Conservation (phyloP, 2,797 vertebrate genomes). For the Gouania willdenowi region DNA sequence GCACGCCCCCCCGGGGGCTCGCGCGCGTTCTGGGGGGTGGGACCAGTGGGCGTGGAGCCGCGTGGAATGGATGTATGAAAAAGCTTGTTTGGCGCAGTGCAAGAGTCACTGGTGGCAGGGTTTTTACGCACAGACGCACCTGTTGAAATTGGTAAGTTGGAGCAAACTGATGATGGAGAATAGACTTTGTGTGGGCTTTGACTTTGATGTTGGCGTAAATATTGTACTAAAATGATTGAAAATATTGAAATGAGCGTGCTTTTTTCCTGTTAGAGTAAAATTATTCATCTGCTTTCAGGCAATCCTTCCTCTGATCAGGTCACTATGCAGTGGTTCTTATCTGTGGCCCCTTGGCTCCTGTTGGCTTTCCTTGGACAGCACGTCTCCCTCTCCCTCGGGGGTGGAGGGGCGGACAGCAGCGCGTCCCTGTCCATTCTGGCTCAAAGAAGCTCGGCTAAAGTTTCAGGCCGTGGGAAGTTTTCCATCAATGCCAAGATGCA, state of each 20-base stretch:
- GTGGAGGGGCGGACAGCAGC: slow-evolving; percentile 17
- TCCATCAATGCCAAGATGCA: slow-evolving; percentile 56
- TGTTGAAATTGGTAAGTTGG: slow-evolving; percentile 23
- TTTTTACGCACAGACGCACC: slow-evolving; percentile 17
- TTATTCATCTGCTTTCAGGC: slow-evolving; percentile 6
- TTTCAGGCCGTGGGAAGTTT: slow-evolving; percentile 70
- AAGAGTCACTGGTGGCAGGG: slow-evolving; percentile 10
- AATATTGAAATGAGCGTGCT: no score
- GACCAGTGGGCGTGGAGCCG: slow-evolving; percentile 56
- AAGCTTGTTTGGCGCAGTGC: slow-evolving; percentile 41
- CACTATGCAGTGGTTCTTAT: slow-evolving; percentile 47
- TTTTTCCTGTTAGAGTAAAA: no score
- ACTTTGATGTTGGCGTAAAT: no score
- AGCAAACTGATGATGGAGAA: no score
- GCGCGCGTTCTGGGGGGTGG: slow-evolving; percentile 16
- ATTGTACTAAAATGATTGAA: no score
- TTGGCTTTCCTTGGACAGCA: slow-evolving; percentile 60
- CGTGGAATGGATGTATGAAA: slow-evolving; percentile 49
- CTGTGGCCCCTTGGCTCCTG: slow-evolving; percentile 60
- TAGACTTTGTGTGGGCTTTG: no score
- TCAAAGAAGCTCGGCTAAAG: no score
- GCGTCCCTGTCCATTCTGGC: no score
- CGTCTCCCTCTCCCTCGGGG: slow-evolving; percentile 49
- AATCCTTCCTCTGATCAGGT: neutral
- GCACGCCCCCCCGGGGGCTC: no score